phyloP scores from a whole-genome alignment of 2,888 invertebrate species.

The Hirtodrosophila alboralis region DNA sequence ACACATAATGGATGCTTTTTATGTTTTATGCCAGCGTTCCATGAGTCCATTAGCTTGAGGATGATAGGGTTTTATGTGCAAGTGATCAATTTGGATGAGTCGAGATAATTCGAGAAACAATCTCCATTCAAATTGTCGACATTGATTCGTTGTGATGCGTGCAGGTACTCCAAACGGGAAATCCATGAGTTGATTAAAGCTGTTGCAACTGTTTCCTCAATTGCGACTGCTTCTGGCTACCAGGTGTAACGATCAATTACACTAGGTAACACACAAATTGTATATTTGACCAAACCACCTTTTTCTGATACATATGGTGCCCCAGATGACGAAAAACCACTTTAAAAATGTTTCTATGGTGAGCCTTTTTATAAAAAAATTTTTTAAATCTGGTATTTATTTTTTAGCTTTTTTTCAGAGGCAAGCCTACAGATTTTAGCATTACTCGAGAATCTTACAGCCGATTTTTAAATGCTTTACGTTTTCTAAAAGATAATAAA shows the following conservation, averaged over 20 bases:
- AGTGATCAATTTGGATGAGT: neutral
- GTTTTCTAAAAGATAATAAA: too few relatives aligned
- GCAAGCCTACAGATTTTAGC: too few relatives aligned
- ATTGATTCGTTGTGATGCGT: conserved; percentile 1
- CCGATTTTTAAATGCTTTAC: too few relatives aligned
- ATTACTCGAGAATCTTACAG: too few relatives aligned
- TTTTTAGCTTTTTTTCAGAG: too few relatives aligned
- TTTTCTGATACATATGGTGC: too few relatives aligned
- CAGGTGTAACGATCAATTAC: conserved; percentile 3
- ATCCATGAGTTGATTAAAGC: conserved; percentile 1
- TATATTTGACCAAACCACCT: too few relatives aligned
- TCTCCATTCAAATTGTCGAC: neutral
- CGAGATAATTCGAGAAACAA: neutral
- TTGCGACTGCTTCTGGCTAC: neutral
- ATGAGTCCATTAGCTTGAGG: neutral
- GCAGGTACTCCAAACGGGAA: neutral
- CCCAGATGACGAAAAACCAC: too few relatives aligned
- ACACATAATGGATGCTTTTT: neutral
- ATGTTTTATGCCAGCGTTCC: neutral
- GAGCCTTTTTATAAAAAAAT: too few relatives aligned
- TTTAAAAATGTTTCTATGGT: too few relatives aligned
- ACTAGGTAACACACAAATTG: too few relatives aligned
- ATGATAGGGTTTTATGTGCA: neutral
- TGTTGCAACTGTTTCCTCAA: conserved; percentile 3
- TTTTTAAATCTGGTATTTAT: too few relatives aligned